phyloP scores from a whole-genome alignment of 2,797 vertebrate genomes.

The Chromobotia macracanthus region DNA sequence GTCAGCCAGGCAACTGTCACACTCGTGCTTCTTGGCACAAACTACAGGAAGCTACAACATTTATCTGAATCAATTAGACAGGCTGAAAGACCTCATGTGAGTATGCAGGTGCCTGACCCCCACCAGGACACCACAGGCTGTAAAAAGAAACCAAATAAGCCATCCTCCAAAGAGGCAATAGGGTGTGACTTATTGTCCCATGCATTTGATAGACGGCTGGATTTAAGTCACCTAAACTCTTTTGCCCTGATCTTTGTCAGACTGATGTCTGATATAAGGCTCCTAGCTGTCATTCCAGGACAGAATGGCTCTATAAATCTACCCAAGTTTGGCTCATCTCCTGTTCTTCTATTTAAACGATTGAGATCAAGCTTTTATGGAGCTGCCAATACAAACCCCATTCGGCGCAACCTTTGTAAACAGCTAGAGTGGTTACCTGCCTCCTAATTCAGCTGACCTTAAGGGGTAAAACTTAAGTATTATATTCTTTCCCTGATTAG shows the following conservation, averaged over 20 bases:
- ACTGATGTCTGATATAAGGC: slow-evolving; percentile 35
- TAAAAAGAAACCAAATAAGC: neutral
- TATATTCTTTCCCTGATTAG: neutral
- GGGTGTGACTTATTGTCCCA: slow-evolving; percentile 7
- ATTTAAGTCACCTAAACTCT: neutral
- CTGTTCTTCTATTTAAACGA: slow-evolving; percentile 45
- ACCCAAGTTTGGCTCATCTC: slow-evolving; percentile 34
- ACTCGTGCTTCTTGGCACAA: slow-evolving; percentile 11
- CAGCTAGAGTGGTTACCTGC: neutral
- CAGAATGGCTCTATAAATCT: slow-evolving; percentile 46
- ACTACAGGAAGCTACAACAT: slow-evolving; percentile 9
- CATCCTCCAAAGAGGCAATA: neutral
- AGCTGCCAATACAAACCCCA: neutral
- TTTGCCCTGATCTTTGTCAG: slow-evolving; percentile 20
- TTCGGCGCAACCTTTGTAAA: slow-evolving; percentile 12
- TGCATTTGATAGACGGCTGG: slow-evolving; percentile 6
- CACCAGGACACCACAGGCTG: slow-evolving; percentile 8
- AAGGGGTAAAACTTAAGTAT: neutral
- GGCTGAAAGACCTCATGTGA: slow-evolving; percentile 34
- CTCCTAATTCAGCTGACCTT: slow-evolving; percentile 7
- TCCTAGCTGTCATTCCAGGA: slow-evolving; percentile 5
- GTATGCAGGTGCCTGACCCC: slow-evolving; percentile 29
- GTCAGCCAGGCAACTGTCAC: slow-evolving; percentile 29
- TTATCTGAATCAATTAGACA: slow-evolving; percentile 30
- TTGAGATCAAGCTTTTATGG: slow-evolving; percentile 41